phyloP scores from a whole-genome alignment of 2,113 vertebrate species.

The Panurus biarmicus region DNA sequence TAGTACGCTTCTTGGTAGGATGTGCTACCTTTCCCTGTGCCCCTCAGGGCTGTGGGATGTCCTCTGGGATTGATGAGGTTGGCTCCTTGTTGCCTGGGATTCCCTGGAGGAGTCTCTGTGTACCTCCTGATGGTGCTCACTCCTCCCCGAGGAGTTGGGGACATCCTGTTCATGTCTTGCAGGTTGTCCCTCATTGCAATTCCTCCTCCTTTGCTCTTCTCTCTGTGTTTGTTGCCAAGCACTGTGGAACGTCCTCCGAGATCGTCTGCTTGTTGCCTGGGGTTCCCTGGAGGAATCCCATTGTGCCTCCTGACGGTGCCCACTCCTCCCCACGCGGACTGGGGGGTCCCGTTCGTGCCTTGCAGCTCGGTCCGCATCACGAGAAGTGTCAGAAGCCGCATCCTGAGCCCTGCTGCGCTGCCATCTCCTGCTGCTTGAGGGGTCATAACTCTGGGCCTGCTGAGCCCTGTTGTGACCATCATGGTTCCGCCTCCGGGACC shows the following conservation, averaged over 20 bases:
- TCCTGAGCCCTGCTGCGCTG: background rate
- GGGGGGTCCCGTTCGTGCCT: accelerated
- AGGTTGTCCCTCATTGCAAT: background rate
- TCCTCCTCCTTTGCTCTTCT: background rate
- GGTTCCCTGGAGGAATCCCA: accelerated
- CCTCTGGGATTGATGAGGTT: accelerated
- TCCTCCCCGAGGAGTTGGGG: accelerated
- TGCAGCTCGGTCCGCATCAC: accelerated
- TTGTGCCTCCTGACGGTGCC: accelerated
- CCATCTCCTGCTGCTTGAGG: background rate
- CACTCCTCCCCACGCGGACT: accelerated
- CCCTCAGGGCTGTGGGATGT: accelerated
- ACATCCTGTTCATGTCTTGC: background rate
- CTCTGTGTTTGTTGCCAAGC: background rate
- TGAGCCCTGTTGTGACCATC: background rate
- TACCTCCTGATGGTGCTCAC: accelerated
- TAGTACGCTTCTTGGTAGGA: background rate
- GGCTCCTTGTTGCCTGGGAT: accelerated
- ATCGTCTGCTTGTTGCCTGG: accelerated
- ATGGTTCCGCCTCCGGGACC: accelerated
- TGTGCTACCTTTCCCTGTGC: background rate
- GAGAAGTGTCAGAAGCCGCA: background rate
- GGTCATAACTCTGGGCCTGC: background rate
- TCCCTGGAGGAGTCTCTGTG: accelerated
- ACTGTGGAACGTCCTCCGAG: background rate